Evolutionary conservation across 2,113 vertebrate genomes (phyloP).

Genomic region (Tachuris rubrigastra): DNA sequence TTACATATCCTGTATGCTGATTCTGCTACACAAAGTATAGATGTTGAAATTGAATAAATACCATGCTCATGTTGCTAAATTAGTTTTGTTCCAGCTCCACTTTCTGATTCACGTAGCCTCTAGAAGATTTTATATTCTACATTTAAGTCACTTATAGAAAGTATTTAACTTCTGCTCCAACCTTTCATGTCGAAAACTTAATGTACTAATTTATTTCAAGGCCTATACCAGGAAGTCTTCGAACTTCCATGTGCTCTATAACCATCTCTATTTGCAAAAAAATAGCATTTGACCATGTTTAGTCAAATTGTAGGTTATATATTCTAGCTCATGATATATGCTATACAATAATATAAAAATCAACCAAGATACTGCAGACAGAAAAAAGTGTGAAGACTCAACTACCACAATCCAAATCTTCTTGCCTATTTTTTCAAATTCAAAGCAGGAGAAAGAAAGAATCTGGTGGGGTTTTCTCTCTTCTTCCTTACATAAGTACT

Average conservation of each 20-base stretch:
- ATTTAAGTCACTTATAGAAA: background rate
- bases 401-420: background rate
- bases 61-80: background rate
- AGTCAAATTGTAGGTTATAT: background rate
- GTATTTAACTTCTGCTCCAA: background rate
- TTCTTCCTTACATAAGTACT: background rate
- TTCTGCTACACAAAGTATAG: background rate
- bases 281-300: background rate
- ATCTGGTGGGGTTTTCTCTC: rapidly evolving
- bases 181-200: background rate
- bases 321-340: background rate
- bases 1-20: background rate
- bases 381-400: background rate
- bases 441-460: background rate
- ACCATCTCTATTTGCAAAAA: background rate
- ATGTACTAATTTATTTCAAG: background rate
- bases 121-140: background rate
- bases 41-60: background rate
- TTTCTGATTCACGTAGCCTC: background rate
- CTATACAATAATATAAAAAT: background rate
- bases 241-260: background rate
- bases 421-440: background rate
- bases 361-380: background rate
- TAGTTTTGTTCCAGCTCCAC: background rate
- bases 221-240: background rate